phyloP scores from a whole-genome alignment of 2,113 vertebrate genomes.

The Calyptommatus sinebrachiatus region DNA sequence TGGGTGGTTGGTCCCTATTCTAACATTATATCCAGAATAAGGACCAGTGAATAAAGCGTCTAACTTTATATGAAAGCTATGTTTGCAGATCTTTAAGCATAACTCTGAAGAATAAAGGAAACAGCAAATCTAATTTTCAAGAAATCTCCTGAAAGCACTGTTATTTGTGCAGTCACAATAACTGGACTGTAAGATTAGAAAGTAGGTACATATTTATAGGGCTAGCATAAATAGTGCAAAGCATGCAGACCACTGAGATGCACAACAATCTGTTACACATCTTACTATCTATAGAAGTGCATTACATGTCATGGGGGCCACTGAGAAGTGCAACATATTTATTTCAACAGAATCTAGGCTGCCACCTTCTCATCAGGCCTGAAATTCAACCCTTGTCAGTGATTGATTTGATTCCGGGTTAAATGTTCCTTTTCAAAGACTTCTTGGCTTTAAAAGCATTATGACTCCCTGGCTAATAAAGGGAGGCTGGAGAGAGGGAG shows the following conservation, averaged over 20 bases:
- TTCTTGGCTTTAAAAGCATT: constrained; percentile 64
- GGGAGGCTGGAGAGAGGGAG: background rate
- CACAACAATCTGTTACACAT: background rate
- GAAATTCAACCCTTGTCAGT: constrained; percentile 54
- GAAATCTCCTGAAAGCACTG: too few relatives aligned
- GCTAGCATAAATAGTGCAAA: background rate
- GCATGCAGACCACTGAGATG: background rate
- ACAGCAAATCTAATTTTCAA: too few relatives aligned
- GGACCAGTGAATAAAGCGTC: too few relatives aligned
- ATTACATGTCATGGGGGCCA: background rate
- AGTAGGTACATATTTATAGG: background rate
- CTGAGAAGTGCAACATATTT: background rate
- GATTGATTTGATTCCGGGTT: constrained; percentile 53
- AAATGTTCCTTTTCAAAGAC: constrained; percentile 55
- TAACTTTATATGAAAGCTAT: too few relatives aligned
- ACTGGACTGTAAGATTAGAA: background rate
- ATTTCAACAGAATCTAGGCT: background rate
- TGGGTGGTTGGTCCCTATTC: too few relatives aligned
- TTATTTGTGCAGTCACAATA: background rate
- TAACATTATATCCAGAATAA: too few relatives aligned
- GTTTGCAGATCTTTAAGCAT: too few relatives aligned
- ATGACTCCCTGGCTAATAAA: constrained; percentile 35
- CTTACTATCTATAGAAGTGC: background rate
- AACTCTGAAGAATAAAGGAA: too few relatives aligned
- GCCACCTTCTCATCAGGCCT: background rate